Conservation (phyloP, 1,140 invertebrate genomes). For the Drosophila melanogaster region DNA sequence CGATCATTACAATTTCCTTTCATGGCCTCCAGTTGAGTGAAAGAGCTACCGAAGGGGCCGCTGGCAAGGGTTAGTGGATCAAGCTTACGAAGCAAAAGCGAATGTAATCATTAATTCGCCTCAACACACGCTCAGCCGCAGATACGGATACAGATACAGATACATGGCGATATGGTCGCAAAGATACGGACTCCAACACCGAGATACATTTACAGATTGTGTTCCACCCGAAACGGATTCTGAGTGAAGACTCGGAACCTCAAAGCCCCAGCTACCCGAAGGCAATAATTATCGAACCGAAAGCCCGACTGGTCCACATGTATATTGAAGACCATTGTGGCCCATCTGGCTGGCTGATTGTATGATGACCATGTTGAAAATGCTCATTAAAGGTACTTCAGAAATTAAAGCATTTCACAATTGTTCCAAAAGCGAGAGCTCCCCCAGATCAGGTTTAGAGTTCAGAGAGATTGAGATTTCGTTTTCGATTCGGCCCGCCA, state of each 20-base stretch:
- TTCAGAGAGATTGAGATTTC: constrained; percentile 48
- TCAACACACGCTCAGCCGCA: constrained; percentile 41
- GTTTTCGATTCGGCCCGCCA: constrained; percentile 70
- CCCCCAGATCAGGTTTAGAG: constrained; percentile 33
- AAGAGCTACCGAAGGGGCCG: constrained; percentile 71
- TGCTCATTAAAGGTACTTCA: constrained; percentile 82
- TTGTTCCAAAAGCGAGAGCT: constrained; percentile 62
- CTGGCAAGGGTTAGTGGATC: constrained; percentile 76
- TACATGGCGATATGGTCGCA: constrained; percentile 3
- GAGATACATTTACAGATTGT: constrained; percentile 73
- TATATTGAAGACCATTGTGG: constrained; percentile 60
- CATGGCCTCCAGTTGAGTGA: constrained; percentile 55
- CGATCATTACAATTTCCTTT: constrained; percentile 83
- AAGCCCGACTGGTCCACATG: constrained; percentile 59
- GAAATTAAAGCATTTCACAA: constrained; percentile 83
- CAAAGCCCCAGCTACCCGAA: constrained; percentile 36
- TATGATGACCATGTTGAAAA: constrained; percentile 82
- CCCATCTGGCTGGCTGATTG: constrained; percentile 33
- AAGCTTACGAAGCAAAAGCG: constrained; percentile 55
- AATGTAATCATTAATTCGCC: constrained; percentile 77
- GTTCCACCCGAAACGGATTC: constrained; percentile 39
- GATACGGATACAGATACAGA: constrained; percentile 25
- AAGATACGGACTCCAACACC: constrained; percentile 40
- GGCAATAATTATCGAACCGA: constrained; percentile 77
- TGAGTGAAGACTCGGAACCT: constrained; percentile 23